phyloP scores from a whole-genome alignment of 2,113 vertebrate genomes.

The Dasyurus viverrinus region DNA sequence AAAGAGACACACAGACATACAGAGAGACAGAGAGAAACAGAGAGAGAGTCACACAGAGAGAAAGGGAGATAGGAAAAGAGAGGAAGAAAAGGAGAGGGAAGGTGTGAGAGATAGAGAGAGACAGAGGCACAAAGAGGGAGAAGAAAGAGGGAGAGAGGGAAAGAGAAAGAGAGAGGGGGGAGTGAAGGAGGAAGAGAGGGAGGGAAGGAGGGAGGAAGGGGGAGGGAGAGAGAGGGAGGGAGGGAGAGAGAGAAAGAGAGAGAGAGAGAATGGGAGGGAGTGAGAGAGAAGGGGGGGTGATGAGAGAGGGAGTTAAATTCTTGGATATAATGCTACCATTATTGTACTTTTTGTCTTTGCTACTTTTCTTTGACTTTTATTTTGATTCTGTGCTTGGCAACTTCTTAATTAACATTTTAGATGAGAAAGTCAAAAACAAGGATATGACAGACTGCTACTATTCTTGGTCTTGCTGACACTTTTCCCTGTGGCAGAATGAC shows the following conservation, averaged over 20 bases:
- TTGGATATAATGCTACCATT: not conserved
- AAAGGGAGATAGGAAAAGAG: no score
- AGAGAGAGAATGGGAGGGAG: not conserved
- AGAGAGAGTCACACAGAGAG: not conserved
- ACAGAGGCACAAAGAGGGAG: no score
- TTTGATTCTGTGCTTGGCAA: constrained; percentile 76
- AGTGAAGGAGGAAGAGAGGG: no score
- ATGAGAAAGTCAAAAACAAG: constrained; percentile 69
- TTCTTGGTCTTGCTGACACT: constrained; percentile 82
- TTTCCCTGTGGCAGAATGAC: constrained; percentile 78
- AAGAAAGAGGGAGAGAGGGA: no score
- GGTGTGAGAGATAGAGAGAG: no score
- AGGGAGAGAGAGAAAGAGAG: not conserved
- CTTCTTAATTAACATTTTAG: constrained; percentile 77
- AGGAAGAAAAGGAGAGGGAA: no score
- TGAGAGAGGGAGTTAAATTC: not conserved
- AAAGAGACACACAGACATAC: not conserved
- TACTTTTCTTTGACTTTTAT: constrained; percentile 67
- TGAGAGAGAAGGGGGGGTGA: not conserved
- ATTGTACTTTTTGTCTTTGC: constrained; percentile 66
- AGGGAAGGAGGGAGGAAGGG: not conserved
- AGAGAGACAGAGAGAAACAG: no score
- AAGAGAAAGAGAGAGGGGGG: no score
- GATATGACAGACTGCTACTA: constrained; percentile 83
- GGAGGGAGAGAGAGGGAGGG: no score